Percentiles rank a stretch among this genome's conserved stretches.
Evolutionary conservation across 2,888 invertebrate genomes (phyloP).

Genomic region (Strigamia transsilvanica): DNA sequence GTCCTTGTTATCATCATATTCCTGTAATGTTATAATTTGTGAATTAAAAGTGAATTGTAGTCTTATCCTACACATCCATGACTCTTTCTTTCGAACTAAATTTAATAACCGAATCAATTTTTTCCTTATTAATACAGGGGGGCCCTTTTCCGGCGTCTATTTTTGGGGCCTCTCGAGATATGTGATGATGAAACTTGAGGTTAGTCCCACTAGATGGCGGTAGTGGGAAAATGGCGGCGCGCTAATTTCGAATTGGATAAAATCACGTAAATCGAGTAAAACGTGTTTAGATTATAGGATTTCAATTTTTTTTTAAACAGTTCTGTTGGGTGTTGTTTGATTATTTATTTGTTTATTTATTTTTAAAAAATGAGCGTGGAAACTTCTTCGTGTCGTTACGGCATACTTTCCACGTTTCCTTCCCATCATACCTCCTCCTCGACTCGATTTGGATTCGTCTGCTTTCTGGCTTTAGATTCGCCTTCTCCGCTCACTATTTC

Average conservation of each 20-base stretch:
- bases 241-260: not conserved
- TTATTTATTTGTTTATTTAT: not conserved
- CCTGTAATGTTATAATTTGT: not conserved
- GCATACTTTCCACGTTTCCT: not conserved
- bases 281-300: not conserved
- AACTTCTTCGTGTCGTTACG: not conserved
- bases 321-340: too few species aligned
- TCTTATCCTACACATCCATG: not conserved
- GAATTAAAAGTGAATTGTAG: not conserved
- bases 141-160: not conserved
- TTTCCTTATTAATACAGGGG: not conserved
- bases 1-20: not conserved
- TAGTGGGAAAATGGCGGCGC: not conserved
- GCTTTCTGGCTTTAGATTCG: slow-evolving; percentile 24
- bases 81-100: not conserved
- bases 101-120: not conserved
- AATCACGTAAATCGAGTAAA: not conserved
- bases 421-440: not conserved
- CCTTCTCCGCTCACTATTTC: slow-evolving; percentile 31
- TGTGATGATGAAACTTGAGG: not conserved
- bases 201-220: not conserved
- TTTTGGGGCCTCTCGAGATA: not conserved
- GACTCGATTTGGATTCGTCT: not conserved
- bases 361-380: not conserved
- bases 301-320: too few species aligned